Conservation (phyloP, 2,113 vertebrate species). For the Strix uralensis region DNA sequence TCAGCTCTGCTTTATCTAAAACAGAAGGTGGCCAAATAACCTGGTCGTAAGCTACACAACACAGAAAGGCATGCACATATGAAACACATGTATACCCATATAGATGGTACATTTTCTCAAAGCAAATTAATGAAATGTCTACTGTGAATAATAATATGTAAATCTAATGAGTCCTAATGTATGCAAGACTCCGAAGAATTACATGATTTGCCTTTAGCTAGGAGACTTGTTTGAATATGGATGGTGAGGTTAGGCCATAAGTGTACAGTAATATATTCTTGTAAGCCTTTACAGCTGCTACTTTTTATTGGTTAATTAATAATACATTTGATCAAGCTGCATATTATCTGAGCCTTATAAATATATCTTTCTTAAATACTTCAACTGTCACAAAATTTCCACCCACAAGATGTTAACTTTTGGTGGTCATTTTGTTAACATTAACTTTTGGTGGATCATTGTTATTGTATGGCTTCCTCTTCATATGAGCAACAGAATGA, state of each 20-base stretch:
- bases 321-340: neutral
- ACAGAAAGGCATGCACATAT: neutral
- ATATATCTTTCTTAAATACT: neutral
- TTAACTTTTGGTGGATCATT: neutral
- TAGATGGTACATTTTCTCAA: conserved; percentile 17
- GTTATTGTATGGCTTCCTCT: neutral
- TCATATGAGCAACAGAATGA: neutral
- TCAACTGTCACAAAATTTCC: neutral
- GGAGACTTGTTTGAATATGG: conserved; percentile 43
- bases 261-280: neutral
- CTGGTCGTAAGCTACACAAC: neutral
- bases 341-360: neutral
- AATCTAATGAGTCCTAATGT: conserved; percentile 19
- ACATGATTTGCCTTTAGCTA: conserved; percentile 8
- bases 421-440: neutral
- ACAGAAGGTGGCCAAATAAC: neutral
- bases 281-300: conserved; percentile 1
- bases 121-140: conserved; percentile 25
- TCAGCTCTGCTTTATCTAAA: neutral
- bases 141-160: conserved; percentile 52
- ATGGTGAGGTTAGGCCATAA: conserved; percentile 27
- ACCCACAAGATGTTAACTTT: neutral
- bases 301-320: conserved; percentile 38
- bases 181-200: conserved; percentile 24
- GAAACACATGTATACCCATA: neutral